Conservation (phyloP, 2,113 vertebrate species). For the Cebus imitator region DNA sequence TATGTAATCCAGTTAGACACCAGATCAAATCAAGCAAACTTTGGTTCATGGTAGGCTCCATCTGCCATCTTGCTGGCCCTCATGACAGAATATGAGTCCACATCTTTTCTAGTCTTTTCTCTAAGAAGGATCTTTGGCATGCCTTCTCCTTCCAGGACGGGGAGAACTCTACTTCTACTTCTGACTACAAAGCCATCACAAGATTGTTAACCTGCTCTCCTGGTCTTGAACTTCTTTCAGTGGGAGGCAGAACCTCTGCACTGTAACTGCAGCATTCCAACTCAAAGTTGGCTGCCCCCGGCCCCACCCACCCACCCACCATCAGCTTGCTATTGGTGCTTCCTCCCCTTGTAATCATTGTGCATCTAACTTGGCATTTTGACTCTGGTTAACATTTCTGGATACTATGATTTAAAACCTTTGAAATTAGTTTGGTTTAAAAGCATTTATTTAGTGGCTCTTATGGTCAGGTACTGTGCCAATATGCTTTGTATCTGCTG, state of each 20-base stretch:
- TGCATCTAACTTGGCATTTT: not conserved
- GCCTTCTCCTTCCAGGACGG: not conserved
- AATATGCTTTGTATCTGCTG: not conserved
- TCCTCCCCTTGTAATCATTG: not conserved
- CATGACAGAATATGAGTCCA: not conserved
- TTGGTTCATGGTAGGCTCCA: not conserved
- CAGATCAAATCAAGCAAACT: not conserved
- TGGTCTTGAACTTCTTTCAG: not conserved
- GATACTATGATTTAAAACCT: not conserved
- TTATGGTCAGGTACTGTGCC: not conserved
- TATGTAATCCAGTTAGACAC: not conserved
- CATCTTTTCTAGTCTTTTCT: not conserved
- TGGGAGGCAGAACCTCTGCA: not conserved
- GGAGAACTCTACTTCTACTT: not conserved
- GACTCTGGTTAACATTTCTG: not conserved
- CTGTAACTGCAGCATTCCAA: not conserved
- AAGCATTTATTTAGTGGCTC: not conserved
- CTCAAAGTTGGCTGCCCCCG: not conserved
- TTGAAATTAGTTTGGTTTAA: not conserved
- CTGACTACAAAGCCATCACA: not conserved
- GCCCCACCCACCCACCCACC: rapidly evolving
- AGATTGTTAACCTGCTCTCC: not conserved
- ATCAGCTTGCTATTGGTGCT: not conserved
- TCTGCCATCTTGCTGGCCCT: not conserved
- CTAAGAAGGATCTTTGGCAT: not conserved